These are phyloP conservation scores for Epizoanthus rinbou DNA, from an alignment of 92 coral and sea anemone genomes.

Conservation along the genomic window DNA sequence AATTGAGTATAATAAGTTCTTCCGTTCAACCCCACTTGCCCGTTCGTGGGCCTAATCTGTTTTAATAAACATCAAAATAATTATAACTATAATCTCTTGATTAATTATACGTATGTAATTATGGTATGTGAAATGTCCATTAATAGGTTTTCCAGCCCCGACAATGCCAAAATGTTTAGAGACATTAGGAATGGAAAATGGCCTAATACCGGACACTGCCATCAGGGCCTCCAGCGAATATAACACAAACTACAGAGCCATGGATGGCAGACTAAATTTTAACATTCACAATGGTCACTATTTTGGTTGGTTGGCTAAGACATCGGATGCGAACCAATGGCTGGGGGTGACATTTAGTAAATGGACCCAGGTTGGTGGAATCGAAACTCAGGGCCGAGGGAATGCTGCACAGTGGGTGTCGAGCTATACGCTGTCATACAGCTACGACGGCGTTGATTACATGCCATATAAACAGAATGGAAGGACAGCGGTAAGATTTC, in stretches of 20 bases:
- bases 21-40: no score
- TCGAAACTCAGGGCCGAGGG: slow-evolving; percentile 50
- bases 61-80: no score
- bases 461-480: slow-evolving; percentile 19
- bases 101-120: no score
- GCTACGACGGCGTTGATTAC: slow-evolving; percentile 35
- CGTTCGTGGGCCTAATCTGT: no score
- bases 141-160: slow-evolving; percentile 39
- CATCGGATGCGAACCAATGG: slow-evolving; percentile 39
- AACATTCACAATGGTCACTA: slow-evolving; percentile 9
- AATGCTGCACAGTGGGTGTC: slow-evolving; percentile 46
- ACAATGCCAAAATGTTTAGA: slow-evolving; percentile 20
- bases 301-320: slow-evolving; percentile 42
- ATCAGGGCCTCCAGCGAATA: slow-evolving; percentile 35
- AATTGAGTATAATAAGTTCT: no score
- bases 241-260: not conserved
- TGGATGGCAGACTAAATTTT: slow-evolving; percentile 36
- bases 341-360: slow-evolving; percentile 39
- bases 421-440: slow-evolving; percentile 38
- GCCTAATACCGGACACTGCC: slow-evolving; percentile 48
- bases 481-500: slow-evolving; percentile 20
- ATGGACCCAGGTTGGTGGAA: slow-evolving; percentile 36
- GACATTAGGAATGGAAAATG: slow-evolving; percentile 48
- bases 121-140: not conserved
- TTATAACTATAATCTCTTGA: no score